These are phyloP conservation scores for Limonius californicus DNA, from an alignment of 1,140 invertebrate species.

Conservation along the genomic window DNA sequence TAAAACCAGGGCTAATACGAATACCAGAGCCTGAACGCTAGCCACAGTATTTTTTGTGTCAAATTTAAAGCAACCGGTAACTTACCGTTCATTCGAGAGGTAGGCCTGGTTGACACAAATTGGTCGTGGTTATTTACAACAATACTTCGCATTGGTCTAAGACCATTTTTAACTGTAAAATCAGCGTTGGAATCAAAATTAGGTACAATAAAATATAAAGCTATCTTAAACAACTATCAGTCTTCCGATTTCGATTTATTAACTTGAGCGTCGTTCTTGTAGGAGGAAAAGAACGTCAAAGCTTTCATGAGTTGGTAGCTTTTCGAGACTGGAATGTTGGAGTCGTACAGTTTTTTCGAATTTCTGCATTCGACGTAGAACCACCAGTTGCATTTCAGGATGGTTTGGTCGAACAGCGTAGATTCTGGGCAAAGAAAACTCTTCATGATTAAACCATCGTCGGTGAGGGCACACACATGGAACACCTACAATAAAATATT, in stretches of 20 bases:
- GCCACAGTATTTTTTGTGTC: no score
- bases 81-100: no score
- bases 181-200: no score
- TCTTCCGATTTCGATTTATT: slow-evolving; percentile 22
- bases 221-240: slow-evolving; percentile 14
- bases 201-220: no score
- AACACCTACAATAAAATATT: slow-evolving; percentile 64
- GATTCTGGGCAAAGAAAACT: slow-evolving; percentile 86
- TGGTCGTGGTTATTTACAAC: no score
- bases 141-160: no score
- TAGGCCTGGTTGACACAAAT: no score
- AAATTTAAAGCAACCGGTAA: no score
- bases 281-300: slow-evolving; percentile 78
- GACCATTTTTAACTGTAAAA: no score
- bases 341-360: slow-evolving; percentile 75
- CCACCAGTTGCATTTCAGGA: slow-evolving; percentile 89
- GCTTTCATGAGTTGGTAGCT: slow-evolving; percentile 89
- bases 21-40: no score
- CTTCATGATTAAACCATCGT: slow-evolving; percentile 83
- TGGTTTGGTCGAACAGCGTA: slow-evolving; percentile 83
- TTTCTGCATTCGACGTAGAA: slow-evolving; percentile 85
- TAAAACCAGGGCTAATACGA: no score
- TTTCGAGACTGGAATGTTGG: slow-evolving; percentile 84
- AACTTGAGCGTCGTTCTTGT: slow-evolving; percentile 60
- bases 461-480: slow-evolving; percentile 84